A percentile compares a stretch with the other conserved stretches of the same genome.
These are phyloP conservation scores for Caenorhabditis sulstoni DNA, from an alignment of 2,888 invertebrate genomes.

Conservation along the genomic window DNA sequence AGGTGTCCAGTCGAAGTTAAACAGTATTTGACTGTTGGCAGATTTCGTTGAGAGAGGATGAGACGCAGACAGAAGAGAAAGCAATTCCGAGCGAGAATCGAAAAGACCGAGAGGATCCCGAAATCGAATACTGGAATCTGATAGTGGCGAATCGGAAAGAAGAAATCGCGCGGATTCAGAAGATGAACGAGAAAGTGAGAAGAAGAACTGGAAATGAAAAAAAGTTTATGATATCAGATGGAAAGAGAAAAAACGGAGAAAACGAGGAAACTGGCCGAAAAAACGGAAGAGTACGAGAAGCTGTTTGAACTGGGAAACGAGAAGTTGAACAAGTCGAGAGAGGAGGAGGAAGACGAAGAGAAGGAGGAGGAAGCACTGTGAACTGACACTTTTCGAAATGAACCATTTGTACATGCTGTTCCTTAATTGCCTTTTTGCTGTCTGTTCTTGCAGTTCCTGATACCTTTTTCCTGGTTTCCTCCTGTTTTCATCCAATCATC, in stretches of 20 bases:
- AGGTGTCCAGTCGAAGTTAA: neutral
- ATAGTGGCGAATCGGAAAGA: constrained; percentile 16
- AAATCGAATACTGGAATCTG: constrained; percentile 27
- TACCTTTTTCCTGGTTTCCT: neutral
- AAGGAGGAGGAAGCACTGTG: neutral
- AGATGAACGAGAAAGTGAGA: constrained; percentile 37
- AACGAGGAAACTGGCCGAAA: neutral
- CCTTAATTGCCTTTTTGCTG: neutral
- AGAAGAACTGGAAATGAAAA: neutral
- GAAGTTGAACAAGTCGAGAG: constrained; percentile 22
- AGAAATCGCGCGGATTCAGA: constrained; percentile 28
- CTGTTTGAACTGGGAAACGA: constrained; percentile 27
- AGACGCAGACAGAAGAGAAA: constrained; percentile 22
- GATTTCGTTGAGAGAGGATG: constrained; percentile 6
- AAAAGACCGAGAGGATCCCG: constrained; percentile 3
- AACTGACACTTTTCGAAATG: neutral
- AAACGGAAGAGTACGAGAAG: constrained; percentile 23
- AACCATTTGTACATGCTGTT: neutral
- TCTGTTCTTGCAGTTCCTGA: neutral
- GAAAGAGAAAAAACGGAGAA: constrained; percentile 22
- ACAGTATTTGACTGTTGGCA: neutral
- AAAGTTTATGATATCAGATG: constrained; percentile 24
- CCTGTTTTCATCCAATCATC: neutral
- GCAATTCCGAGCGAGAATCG: constrained; percentile 18
- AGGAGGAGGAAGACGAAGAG: constrained; percentile 13